phyloP scores from a whole-genome alignment of 2,113 vertebrate genomes.

The Butastur rufipennis region DNA sequence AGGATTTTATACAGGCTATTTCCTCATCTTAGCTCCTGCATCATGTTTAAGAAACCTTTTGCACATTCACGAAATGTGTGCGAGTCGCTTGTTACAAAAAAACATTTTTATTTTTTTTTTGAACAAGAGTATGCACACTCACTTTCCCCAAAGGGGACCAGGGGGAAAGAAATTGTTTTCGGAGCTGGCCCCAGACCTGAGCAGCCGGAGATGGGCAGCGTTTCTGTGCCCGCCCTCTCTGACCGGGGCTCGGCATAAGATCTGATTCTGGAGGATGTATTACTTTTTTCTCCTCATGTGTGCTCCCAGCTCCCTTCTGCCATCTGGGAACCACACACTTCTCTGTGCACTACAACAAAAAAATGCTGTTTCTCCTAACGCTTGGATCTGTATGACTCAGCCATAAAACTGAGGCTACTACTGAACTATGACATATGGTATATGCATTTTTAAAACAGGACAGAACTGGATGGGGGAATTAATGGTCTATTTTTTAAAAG shows the following conservation, averaged over 20 bases:
- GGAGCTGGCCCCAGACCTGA: neutral
- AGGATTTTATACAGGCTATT: slow-evolving; percentile 6
- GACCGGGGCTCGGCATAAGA: neutral
- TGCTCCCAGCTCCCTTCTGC: neutral
- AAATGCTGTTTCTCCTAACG: neutral
- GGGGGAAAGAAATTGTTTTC: neutral
- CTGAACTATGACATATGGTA: fast-evolving
- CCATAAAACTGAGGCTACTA: neutral
- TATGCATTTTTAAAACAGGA: neutral
- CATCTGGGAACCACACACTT: neutral
- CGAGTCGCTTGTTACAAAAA: neutral
- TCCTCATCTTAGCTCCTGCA: neutral
- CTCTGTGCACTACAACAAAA: neutral
- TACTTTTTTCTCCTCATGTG: neutral
- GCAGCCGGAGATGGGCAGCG: neutral
- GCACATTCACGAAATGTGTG: neutral
- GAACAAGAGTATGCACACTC: too few species aligned
- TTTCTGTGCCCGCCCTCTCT: neutral
- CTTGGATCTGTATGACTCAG: neutral
- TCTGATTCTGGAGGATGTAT: neutral
- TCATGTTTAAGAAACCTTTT: neutral
- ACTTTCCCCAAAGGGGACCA: neutral
- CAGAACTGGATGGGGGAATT: neutral
- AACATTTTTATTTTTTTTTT: neutral
- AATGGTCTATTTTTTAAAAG: neutral